A percentile compares a stretch with the other conserved stretches of the same genome.
phyloP scores from a whole-genome alignment of 2,113 vertebrate species.

The Corvus moneduloides region DNA sequence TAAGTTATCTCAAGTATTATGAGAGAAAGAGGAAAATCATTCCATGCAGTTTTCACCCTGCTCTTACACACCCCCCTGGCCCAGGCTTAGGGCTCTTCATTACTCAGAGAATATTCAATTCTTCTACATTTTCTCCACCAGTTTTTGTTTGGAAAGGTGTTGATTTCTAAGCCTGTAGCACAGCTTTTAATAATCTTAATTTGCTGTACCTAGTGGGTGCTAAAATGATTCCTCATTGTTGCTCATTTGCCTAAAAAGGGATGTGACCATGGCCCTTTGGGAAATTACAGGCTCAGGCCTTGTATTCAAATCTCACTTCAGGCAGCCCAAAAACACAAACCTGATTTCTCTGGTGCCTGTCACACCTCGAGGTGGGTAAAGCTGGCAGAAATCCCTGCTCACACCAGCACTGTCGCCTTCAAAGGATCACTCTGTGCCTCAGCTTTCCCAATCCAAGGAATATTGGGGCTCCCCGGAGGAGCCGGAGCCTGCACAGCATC shows the following conservation, averaged over 20 bases:
- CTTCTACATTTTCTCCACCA: background rate
- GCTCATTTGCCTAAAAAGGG: background rate
- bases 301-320: background rate
- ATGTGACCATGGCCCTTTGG: background rate
- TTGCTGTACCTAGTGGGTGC: background rate
- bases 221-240: background rate
- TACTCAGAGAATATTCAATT: background rate
- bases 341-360: background rate
- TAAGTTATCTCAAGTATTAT: background rate
- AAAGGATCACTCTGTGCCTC: background rate
- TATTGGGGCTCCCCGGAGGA: rapidly evolving
- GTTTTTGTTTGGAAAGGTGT: background rate
- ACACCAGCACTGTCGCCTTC: background rate
- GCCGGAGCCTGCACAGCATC: background rate
- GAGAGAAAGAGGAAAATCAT: background rate
- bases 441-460: background rate
- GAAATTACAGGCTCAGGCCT: background rate
- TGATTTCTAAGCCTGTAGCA: background rate
- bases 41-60: background rate
- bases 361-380: background rate
- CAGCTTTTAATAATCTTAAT: background rate
- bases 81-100: background rate
- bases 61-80: background rate
- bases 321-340: background rate
- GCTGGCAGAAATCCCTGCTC: background rate